These are phyloP conservation scores for Pristionchus mayeri DNA, from an alignment of 2,888 invertebrate species.

Conservation along the genomic window DNA sequence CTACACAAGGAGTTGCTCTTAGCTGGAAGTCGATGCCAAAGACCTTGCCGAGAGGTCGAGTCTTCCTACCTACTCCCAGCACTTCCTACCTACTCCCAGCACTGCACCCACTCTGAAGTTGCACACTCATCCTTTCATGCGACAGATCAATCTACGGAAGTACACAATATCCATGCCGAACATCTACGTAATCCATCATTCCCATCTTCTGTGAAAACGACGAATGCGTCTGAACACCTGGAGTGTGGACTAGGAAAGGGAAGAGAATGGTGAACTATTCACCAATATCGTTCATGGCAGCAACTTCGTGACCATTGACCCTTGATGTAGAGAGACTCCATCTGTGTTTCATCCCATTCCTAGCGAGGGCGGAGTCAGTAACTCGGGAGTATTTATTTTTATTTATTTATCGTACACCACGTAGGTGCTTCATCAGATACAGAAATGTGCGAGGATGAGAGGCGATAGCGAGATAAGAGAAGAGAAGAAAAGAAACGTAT, in stretches of 20 bases:
- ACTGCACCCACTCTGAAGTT: not conserved
- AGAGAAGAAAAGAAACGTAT: too few species aligned
- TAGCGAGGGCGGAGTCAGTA: constrained; percentile 46
- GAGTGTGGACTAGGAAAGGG: too few species aligned
- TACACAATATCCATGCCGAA: not conserved
- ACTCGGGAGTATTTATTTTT: not conserved
- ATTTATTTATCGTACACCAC: too few species aligned
- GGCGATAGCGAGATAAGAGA: too few species aligned
- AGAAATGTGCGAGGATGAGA: too few species aligned
- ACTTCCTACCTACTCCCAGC: too few species aligned
- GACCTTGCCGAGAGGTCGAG: constrained; percentile 6
- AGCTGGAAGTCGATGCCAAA: constrained; percentile 39
- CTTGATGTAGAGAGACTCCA: constrained; percentile 41
- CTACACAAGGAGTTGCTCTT: not conserved
- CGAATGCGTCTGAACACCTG: constrained; percentile 24
- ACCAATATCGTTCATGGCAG: constrained; percentile 46
- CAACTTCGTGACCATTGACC: constrained; percentile 45
- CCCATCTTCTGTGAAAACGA: not conserved
- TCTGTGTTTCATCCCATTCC: too few species aligned
- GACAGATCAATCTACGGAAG: not conserved
- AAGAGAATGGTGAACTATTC: too few species aligned
- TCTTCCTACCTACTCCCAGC: constrained; percentile 36
- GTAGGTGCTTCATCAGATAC: too few species aligned
- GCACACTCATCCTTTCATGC: not conserved
- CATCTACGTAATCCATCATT: constrained; percentile 18